Evolutionary conservation across 2,113 vertebrate genomes (phyloP), one percentile per base, ranked within the genome.

Genomic region (Protobothrops mucrosquamatus): DNA sequence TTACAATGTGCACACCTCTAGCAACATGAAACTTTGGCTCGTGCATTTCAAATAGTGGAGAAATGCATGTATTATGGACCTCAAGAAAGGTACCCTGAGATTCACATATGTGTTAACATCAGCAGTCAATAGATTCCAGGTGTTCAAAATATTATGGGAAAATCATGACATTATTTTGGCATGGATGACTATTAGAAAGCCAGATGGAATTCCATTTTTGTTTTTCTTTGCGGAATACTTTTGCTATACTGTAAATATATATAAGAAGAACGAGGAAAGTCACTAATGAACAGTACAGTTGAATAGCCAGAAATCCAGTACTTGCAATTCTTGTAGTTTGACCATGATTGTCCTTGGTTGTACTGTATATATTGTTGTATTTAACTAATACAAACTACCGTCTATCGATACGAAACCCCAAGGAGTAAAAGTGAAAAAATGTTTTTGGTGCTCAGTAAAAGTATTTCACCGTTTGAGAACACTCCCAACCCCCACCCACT

Each of bases 351-450:
- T 89, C 69, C 24, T 48, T 34, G 0, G 93, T 88, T 69, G 10
- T 64, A 29, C 2, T 0, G 12, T 7, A 52, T 7, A 90, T 6
- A 24, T 93, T 18, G 23, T 10, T 74, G n/a, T 24, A 46, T 85
- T 54, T 93, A 95, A 94, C 74, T 52, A 93, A 95, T 11, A 26
- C 7, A 90, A 9, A n/a, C n/a, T n/a, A n/a, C n/a, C n/a, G n/a
- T n/a, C n/a, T n/a, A n/a, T n/a, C n/a, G n/a, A n/a, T n/a, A n/a
- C n/a, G n/a, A n/a, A n/a, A n/a, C n/a, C n/a, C n/a, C n/a, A n/a
- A n/a, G n/a, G n/a, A n/a, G n/a, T n/a, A n/a, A n/a, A n/a, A n/a
- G n/a, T n/a, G n/a, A n/a, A n/a, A n/a, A n/a, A n/a, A n/a, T n/a
- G n/a, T n/a, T n/a, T n/a, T n/a, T n/a, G n/a, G n/a, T n/a, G n/a